Conservation (phyloP, 2,113 vertebrate genomes). For the Bubo bubo region DNA sequence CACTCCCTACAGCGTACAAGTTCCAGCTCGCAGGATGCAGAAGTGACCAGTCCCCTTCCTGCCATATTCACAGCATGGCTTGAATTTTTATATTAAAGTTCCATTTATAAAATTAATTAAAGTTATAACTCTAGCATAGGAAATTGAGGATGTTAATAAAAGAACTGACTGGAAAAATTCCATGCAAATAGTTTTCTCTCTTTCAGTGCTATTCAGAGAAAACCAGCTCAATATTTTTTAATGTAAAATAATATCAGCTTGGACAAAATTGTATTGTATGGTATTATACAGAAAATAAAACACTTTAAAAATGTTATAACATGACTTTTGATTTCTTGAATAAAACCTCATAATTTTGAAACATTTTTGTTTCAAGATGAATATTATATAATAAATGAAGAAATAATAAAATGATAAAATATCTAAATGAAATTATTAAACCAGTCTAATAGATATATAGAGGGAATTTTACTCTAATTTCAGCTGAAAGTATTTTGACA, state of each 20-base stretch:
- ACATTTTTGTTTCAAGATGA: background rate
- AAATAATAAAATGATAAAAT: background rate
- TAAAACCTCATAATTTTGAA: background rate
- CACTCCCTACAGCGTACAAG: rapidly evolving
- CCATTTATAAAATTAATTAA: slow-evolving; percentile 8
- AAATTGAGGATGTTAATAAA: background rate
- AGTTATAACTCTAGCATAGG: background rate
- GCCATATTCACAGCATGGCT: background rate
- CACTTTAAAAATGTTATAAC: background rate
- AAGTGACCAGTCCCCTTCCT: background rate
- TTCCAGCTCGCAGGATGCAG: background rate
- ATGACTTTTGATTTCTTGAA: background rate
- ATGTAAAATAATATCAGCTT: background rate
- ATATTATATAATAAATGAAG: background rate
- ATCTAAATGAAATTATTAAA: background rate
- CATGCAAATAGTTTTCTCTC: background rate
- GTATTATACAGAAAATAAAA: background rate
- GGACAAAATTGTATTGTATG: background rate
- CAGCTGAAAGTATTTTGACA: background rate
- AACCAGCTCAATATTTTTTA: background rate
- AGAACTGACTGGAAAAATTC: background rate
- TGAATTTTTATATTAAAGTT: background rate
- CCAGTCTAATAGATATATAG: background rate
- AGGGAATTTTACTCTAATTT: background rate
- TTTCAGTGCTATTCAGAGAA: background rate